Evolutionary conservation across 1,140 invertebrate genomes (phyloP), one percentile per base, ranked within the genome.

Genomic region (Thaumetopoea pityocampa): DNA sequence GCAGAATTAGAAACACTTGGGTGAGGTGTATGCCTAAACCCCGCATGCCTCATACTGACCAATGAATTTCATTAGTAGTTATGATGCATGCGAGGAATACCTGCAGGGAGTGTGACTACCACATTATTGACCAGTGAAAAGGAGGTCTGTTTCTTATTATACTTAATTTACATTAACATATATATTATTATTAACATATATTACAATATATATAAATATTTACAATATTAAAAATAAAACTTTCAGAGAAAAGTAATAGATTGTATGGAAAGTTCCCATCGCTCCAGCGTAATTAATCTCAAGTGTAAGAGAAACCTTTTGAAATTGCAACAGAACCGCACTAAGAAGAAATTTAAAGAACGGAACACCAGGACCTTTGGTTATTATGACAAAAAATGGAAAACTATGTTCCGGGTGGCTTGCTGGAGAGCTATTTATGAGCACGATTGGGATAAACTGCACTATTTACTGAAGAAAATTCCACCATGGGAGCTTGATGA

Each of bases 371-470:
- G 16, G 8, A n/a, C n/a, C n/a, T n/a, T n/a, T n/a, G n/a, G n/a
- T n/a, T 41, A 32, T n/a, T 7, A 23, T 2, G 37, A 32, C 8
- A 22, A 2, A 3, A 27, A 24, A 5, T 41, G 30, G 1, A 65
- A 41, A 16, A 40, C 52, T 11, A 38, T 29, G 0, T 70, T 53
- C 18, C 43, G 70, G 1, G 30, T 59, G 8, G 63, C 72, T 3
- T 8, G 73, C 4, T 49, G 61, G 8, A 48, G 32, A n/a, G 73
- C 78, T 0, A 71, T 82, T 9, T 79, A 79, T 26, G 54, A 66
- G 0, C 78, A 82, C 22, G 45, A 78, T 45, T 82, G 78, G 78
- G 47, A 79, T 32, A 65, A 66, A 28, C 28, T 79, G 1, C 12
- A 68, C 1, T 76, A 65, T 43, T 38, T 82, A 3, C 40, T 82